A percentile compares a stretch with the other conserved stretches of the same genome.
phyloP scores from a whole-genome alignment of 1,140 invertebrate species.

The Lasioglossum baleicum region DNA sequence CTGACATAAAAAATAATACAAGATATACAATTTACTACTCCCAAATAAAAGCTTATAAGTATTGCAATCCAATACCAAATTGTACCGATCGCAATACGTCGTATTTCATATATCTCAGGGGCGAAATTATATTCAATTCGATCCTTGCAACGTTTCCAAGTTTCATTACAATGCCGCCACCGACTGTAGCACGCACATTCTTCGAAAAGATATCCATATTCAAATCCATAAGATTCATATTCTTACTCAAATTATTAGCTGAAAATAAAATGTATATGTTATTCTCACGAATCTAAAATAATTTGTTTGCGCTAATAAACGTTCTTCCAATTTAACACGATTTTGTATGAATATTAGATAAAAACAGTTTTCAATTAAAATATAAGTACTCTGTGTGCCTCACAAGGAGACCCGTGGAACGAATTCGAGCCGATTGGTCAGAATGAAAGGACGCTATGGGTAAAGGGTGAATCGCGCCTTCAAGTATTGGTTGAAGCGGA shows the following conservation, averaged over 20 bases:
- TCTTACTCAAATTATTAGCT: constrained; percentile 66
- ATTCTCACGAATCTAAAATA: not conserved
- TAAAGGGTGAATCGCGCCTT: too few relatives aligned
- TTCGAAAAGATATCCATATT: constrained; percentile 76
- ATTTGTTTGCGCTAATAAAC: not conserved
- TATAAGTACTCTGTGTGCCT: too few relatives aligned
- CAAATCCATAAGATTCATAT: constrained; percentile 47
- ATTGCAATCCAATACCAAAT: constrained; percentile 76
- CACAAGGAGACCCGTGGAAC: too few relatives aligned
- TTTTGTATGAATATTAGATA: too few relatives aligned
- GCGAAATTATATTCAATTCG: constrained; percentile 86
- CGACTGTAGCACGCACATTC: constrained; percentile 83
- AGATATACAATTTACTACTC: constrained; percentile 39
- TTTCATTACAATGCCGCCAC: constrained; percentile 88
- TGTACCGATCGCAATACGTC: constrained; percentile 76
- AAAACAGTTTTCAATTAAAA: too few relatives aligned
- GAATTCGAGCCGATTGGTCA: too few relatives aligned
- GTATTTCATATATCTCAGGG: constrained; percentile 66
- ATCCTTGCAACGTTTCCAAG: constrained; percentile 88
- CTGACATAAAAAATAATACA: constrained; percentile 40
- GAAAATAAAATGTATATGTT: constrained; percentile 52
- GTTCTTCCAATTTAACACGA: not conserved
- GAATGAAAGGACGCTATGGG: too few relatives aligned
- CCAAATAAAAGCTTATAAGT: constrained; percentile 68
- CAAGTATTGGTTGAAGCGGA: too few relatives aligned